A percentile compares a stretch with the other conserved stretches of the same genome.
These are phyloP conservation scores for Dromius quadrimaculatus DNA, from an alignment of 2,888 invertebrate species.

Conservation along the genomic window DNA sequence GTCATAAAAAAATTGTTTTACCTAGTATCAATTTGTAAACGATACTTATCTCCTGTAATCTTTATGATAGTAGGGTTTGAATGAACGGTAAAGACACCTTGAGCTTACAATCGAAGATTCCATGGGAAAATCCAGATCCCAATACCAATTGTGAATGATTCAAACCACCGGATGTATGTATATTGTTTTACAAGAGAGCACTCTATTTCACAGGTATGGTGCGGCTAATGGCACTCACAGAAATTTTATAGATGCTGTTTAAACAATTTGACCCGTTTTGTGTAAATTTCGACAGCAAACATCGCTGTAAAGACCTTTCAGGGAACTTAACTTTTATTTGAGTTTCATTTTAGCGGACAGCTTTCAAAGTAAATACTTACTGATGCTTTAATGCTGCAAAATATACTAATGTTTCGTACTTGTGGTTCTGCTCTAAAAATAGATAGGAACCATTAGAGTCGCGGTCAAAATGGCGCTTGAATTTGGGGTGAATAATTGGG, in stretches of 20 bases:
- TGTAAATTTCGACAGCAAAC: constrained; percentile 43
- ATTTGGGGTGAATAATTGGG: background rate
- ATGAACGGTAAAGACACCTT: background rate
- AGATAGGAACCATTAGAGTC: background rate
- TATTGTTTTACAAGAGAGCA: constrained; percentile 31
- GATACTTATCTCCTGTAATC: too few relatives aligned
- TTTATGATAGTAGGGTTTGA: background rate
- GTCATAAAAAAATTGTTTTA: too few relatives aligned
- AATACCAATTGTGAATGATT: constrained; percentile 3
- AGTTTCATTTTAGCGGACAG: constrained; percentile 39
- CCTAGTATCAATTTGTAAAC: too few relatives aligned
- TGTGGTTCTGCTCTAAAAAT: background rate
- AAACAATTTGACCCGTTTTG: constrained; percentile 42
- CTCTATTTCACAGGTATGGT: constrained; percentile 31
- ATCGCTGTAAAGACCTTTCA: constrained; percentile 45
- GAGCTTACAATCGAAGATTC: background rate
- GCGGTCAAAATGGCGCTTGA: background rate
- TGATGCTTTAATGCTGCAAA: background rate
- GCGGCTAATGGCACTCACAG: constrained; percentile 12
- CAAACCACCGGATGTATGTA: constrained; percentile 21
- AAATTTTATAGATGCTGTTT: constrained; percentile 43
- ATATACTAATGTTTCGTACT: background rate
- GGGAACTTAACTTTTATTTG: constrained; percentile 44
- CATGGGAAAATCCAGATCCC: constrained; percentile 11
- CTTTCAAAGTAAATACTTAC: constrained; percentile 33